Base-by-base conservation (phyloP, 1,140 invertebrate species). In the Diorhabda elongata region DNA sequence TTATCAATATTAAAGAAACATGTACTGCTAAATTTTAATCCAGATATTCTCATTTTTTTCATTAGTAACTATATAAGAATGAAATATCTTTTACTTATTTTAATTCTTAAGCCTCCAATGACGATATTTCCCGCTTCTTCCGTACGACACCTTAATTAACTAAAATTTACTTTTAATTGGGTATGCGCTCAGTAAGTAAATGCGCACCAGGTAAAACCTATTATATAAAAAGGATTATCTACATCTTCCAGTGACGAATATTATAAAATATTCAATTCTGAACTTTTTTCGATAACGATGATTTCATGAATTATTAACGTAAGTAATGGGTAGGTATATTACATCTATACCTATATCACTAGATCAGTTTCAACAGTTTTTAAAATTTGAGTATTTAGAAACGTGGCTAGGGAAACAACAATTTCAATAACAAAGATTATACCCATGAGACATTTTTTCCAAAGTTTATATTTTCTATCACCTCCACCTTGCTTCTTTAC, bases 301-400 rank as follows among this genome's bases (percentile, higher is more conserved):
- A 77, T 75, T 73, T 64, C 60, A 71, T 70, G 67, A 52, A 52
- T 52, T 52, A 65, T 75, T 26, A 74, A 85, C 85, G 85, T 86
- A 86, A 86, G 85, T 86, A 86, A 83, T 83, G 83, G 85, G 85
- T 86, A 86, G 85, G 85, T 86, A 86, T 86, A 85, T 84, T 85
- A 83, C 82, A 85, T 83, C 77, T 79, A 79, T 81, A 78, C 76
- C 77, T 80, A 79, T 76, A 66, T 72, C 47, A 52, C 6, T 52
- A 52, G 47, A n/a, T 52, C 47, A 52, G 56, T 64, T 52, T 68
- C 42, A 61, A 52, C 47, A 52, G 6, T 4, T 52, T 52, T n/a
- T 2, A 52, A 52, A 52, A 8, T 52, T 52, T 52, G 47, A 6
- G 4, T 52, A 26, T 26, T 26, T 26, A 26, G 26, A 26, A 26